Base-by-base conservation (phyloP, 1,140 invertebrate species). In the Brachionus plicatilis region DNA sequence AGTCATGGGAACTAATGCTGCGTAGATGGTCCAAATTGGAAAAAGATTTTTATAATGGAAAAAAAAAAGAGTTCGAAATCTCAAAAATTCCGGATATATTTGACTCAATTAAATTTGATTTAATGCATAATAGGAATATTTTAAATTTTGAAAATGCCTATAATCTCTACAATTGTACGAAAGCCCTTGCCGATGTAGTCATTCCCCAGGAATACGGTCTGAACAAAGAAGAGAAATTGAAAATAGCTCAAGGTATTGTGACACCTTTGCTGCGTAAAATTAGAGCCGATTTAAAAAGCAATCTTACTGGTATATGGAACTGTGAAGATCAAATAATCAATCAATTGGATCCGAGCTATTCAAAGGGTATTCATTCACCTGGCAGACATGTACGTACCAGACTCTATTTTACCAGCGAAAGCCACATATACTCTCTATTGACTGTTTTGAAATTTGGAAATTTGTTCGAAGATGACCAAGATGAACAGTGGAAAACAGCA, bases 21-120 rank as follows among this genome's bases (percentile, higher is more conserved):
- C 91, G 97, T 37, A 92, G 98, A 50, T 99, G 98, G 98, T 94
- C 95, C 7, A 99, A 99, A 90, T 94, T 99, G 70, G 95, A 99
- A 87, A 98, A 99, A 89, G 98, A 99, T 89, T 99, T 99, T 88
- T 95, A 93, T 86, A 94, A 88, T 0, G 98, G 97, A 89, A 47
- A 85, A 85, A 91, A 90, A 85, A 95, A 94, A 85, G 92, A 93
- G 17, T 99, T 95, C 91, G 97, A 99, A 88, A 99, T 99, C 86
- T 98, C 96, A 0, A 99, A 99, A 91, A 96, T 99, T 85, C 97
- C 98, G 0, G 98, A 99, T 89, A 99, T 99, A 86, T 99, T 99
- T 88, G 98, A 99, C 91, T 99, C 97, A 88, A 99, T 99, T 86
- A 99, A 99, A 88, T 99, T 91, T 85, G 97, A 99, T 90, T 89